These are phyloP conservation scores for Zosterops borbonicus DNA, from an alignment of 2,113 vertebrate species.

Conservation along the genomic window DNA sequence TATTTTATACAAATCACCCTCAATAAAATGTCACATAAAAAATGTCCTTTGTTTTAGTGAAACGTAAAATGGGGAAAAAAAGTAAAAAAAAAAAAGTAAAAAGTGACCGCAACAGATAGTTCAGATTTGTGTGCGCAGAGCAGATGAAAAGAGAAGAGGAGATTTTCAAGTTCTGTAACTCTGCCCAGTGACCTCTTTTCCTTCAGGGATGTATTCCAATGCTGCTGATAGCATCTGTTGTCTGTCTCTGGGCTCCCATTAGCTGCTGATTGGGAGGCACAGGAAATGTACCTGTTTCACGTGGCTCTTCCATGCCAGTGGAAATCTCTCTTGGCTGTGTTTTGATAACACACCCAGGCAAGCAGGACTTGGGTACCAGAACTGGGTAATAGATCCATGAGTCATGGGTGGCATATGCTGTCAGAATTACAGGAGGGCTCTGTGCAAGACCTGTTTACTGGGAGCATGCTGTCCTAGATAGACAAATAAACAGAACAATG, in stretches of 20 bases:
- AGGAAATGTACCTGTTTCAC: constrained; percentile 6
- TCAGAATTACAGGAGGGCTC: neutral
- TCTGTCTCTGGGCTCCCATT: neutral
- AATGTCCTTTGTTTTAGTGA: neutral
- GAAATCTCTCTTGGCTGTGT: constrained; percentile 3
- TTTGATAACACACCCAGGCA: constrained; percentile 37
- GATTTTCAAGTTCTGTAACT: neutral
- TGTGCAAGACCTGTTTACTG: constrained; percentile 45
- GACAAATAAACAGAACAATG: neutral
- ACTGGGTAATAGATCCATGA: neutral
- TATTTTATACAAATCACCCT: neutral
- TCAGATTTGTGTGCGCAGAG: neutral
- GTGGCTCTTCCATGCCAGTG: constrained; percentile 4
- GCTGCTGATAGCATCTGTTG: constrained; percentile 42
- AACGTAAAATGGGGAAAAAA: neutral
- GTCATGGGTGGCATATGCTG: constrained; percentile 10
- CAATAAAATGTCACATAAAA: neutral
- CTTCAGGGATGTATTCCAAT: neutral
- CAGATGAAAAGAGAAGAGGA: neutral
- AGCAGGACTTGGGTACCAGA: constrained; percentile 27
- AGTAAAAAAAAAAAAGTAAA: neutral
- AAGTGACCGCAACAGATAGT: neutral
- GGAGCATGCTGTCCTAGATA: neutral
- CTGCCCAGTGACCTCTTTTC: constrained; percentile 51
- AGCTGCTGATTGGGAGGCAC: neutral